These are phyloP conservation scores for Dicaeum eximium DNA, from an alignment of 2,113 vertebrate species.

Conservation along the genomic window DNA sequence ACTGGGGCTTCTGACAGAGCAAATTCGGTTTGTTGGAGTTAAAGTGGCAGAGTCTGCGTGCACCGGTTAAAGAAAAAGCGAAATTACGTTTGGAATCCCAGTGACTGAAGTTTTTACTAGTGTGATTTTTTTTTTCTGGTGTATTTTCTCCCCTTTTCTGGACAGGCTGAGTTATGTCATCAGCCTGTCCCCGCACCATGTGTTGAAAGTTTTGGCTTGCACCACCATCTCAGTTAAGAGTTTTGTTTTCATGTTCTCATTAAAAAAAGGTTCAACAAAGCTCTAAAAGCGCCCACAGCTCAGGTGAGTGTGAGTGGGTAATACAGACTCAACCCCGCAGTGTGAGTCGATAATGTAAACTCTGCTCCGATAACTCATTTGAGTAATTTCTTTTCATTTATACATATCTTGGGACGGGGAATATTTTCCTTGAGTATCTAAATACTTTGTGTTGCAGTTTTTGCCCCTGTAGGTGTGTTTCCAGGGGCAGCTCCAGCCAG, in stretches of 20 bases:
- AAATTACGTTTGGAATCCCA: fast-evolving
- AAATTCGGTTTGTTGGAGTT: not conserved
- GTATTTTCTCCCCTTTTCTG: not conserved
- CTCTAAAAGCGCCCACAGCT: not conserved
- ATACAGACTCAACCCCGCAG: not conserved
- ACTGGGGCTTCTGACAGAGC: fast-evolving
- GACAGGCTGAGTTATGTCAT: fast-evolving
- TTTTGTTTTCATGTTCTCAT: not conserved
- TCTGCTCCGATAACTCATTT: not conserved
- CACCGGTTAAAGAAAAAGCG: fast-evolving
- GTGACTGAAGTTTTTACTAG: not conserved
- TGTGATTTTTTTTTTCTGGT: not conserved
- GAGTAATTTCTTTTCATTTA: not conserved
- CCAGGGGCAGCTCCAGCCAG: not conserved
- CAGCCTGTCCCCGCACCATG: fast-evolving
- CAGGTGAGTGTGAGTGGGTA: not conserved
- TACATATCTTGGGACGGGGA: not conserved
- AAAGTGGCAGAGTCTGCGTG: not conserved
- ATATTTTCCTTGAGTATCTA: not conserved
- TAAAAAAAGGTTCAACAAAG: not conserved
- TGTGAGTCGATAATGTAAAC: not conserved
- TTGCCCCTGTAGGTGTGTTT: not conserved
- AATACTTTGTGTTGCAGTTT: not conserved
- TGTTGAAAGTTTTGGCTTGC: not conserved
- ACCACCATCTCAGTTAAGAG: not conserved